phyloP scores from a whole-genome alignment of 2,113 vertebrate genomes.

The Dicentrarchus labrax region DNA sequence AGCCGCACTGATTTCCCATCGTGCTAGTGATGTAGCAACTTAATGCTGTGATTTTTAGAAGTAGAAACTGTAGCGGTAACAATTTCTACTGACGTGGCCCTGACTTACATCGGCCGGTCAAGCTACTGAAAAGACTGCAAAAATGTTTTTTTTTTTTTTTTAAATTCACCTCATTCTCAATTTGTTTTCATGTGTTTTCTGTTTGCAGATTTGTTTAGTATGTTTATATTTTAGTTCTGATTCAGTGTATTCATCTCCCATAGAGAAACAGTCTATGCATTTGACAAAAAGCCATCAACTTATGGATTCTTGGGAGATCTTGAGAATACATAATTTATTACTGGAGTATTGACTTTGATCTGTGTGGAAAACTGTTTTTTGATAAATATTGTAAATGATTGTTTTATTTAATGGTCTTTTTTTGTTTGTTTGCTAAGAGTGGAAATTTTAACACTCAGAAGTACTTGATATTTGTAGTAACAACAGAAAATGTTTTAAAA shows the following conservation, averaged over 20 bases:
- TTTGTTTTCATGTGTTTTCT: conserved; percentile 58
- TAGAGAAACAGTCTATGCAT: conserved; percentile 69
- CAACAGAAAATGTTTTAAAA: conserved; percentile 27
- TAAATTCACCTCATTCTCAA: conserved; percentile 26
- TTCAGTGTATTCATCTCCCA: conserved; percentile 56
- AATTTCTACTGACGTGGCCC: conserved; percentile 48
- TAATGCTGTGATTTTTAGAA: conserved; percentile 50
- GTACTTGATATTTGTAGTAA: conserved; percentile 75
- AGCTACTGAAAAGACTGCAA: conserved; percentile 11
- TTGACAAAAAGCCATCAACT: conserved; percentile 74
- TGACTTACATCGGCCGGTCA: conserved; percentile 13
- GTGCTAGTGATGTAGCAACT: conserved; percentile 41
- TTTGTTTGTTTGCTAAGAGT: conserved; percentile 53
- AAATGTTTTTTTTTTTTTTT: conserved; percentile 14
- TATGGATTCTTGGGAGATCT: conserved; percentile 55
- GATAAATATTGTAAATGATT: conserved; percentile 57
- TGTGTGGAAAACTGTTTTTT: conserved; percentile 46
- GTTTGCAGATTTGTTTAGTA: conserved; percentile 63
- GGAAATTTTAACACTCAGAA: conserved; percentile 43
- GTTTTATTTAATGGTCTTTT: conserved; percentile 70
- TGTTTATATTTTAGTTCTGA: conserved; percentile 67
- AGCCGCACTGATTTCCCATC: conserved; percentile 31
- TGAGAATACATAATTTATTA: conserved; percentile 63
- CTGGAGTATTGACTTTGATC: conserved; percentile 49
- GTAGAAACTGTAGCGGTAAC: conserved; percentile 42